Conservation (phyloP, 2,888 invertebrate species). For the Tachina lurida region DNA sequence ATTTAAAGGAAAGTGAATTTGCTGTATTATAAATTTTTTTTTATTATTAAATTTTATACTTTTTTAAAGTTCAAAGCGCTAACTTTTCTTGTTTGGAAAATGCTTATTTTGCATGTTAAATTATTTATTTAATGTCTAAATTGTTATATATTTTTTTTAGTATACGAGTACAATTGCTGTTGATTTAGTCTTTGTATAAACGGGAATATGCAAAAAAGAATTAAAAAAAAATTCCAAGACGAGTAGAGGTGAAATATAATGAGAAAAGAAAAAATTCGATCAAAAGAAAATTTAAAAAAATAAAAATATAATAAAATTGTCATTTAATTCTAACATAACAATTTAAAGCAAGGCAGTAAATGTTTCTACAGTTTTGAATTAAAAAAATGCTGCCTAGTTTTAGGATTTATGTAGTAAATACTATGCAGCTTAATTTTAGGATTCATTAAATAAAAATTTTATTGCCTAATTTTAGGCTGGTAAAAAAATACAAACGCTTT, state of each 20-base stretch:
- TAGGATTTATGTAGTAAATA: not conserved
- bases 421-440: not conserved
- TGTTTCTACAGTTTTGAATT: not conserved
- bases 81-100: constrained; percentile 41
- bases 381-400: not conserved
- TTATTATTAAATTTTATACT: constrained; percentile 29
- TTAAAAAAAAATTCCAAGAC: not conserved
- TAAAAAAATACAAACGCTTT: not conserved
- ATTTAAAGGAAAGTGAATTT: constrained; percentile 25
- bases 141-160: constrained; percentile 54
- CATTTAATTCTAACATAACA: not conserved
- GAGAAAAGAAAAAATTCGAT: not conserved
- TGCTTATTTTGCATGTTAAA: constrained; percentile 69
- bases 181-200: constrained; percentile 53
- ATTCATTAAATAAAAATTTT: not conserved
- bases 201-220: not conserved
- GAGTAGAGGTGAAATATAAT: not conserved
- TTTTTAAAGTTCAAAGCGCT: constrained; percentile 10
- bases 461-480: not conserved
- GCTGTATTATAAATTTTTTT: constrained; percentile 1
- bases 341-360: not conserved
- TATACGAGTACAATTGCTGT: constrained; percentile 39
- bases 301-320: not conserved
- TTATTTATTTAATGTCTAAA: constrained; percentile 69
- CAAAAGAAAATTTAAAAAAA: not conserved